Conservation (phyloP, 35 echinoderm and acorn worm species). For the Holothuria glaberrima region DNA sequence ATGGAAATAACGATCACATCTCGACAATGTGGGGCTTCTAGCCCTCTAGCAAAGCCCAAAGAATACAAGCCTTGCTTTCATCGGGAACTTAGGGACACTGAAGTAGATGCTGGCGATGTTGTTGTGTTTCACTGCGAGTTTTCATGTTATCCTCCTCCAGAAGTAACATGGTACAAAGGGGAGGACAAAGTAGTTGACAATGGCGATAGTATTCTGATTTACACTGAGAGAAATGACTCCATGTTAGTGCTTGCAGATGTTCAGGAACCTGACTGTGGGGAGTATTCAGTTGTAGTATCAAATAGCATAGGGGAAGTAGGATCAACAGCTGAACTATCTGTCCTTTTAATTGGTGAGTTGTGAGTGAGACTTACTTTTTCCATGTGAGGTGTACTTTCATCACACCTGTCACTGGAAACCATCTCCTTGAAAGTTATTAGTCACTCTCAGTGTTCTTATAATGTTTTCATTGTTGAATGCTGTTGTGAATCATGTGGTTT, state of each 20-base stretch:
- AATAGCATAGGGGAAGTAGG: constrained; percentile 71
- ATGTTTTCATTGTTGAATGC: no score
- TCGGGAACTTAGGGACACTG: constrained; percentile 79
- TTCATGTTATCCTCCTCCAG: constrained; percentile 78
- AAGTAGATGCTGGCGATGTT: constrained; percentile 90
- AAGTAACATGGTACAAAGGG: constrained; percentile 85
- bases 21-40: constrained; percentile 32
- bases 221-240: constrained; percentile 64
- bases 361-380: no score
- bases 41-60: constrained; percentile 42
- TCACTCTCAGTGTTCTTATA: no score
- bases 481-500: no score
- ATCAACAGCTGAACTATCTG: constrained; percentile 66
- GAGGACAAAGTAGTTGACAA: constrained; percentile 51
- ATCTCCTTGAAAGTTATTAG: no score
- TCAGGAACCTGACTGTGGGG: constrained; percentile 64
- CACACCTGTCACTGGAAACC: no score
- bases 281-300: constrained; percentile 73
- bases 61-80: constrained; percentile 81
- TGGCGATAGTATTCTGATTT: constrained; percentile 74
- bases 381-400: no score
- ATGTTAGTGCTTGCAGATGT: constrained; percentile 92
- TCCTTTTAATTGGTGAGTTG: constrained; percentile 80
- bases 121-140: constrained; percentile 86
- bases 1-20: constrained; percentile 80